phyloP scores from a whole-genome alignment of 2,888 invertebrate species.

The Drosophila antonietae region DNA sequence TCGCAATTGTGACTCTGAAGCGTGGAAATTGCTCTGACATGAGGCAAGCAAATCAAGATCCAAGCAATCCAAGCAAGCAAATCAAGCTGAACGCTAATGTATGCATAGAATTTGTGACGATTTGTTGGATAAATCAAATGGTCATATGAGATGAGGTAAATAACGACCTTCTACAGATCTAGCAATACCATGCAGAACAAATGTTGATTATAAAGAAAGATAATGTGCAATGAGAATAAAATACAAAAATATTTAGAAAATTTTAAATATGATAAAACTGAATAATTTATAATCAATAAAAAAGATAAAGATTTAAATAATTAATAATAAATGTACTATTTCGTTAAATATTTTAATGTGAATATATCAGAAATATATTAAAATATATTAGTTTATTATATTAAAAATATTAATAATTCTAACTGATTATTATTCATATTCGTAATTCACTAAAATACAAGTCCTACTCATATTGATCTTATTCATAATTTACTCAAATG shows the following conservation, averaged over 20 bases:
- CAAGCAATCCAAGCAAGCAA: conserved; percentile 4
- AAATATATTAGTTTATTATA: too few relatives aligned
- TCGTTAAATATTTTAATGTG: too few relatives aligned
- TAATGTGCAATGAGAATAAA: too few relatives aligned
- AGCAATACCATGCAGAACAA: too few relatives aligned
- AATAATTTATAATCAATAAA: not conserved
- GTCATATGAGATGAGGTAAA: not conserved
- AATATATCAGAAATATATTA: too few relatives aligned
- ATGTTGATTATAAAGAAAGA: not conserved
- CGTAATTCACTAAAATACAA: too few relatives aligned
- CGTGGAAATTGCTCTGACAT: conserved; percentile 52
- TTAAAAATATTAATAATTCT: too few relatives aligned
- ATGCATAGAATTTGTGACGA: conserved; percentile 24
- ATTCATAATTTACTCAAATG: too few relatives aligned
- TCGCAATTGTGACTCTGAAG: conserved; percentile 44
- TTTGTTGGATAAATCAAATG: conserved; percentile 11
- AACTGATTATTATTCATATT: too few relatives aligned
- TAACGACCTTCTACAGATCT: not conserved
- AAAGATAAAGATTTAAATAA: not conserved
- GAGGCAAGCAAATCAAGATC: conserved; percentile 31
- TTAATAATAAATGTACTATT: too few relatives aligned
- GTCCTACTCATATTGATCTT: too few relatives aligned
- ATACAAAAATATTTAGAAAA: not conserved
- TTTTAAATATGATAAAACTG: not conserved
- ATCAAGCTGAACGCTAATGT: not conserved